Evolutionary conservation across 1,140 invertebrate genomes (phyloP), one percentile per base, ranked within the genome.

Genomic region (Plectrocnemia conspersa): DNA sequence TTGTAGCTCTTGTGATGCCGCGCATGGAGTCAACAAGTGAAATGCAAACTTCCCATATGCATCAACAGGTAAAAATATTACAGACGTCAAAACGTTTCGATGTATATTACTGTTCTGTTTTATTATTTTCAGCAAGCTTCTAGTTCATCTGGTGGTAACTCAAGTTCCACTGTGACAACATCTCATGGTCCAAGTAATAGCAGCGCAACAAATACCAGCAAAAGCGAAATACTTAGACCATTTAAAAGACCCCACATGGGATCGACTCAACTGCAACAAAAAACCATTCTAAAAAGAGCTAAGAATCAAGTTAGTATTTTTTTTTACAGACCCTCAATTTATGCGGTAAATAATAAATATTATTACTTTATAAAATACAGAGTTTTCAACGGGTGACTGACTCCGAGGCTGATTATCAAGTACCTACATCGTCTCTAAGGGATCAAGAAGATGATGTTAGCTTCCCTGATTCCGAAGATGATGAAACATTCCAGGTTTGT

Each of bases 361-460:
- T n/a, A n/a, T n/a, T n/a, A n/a, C n/a, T 41, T 41, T 41, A 5
- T 44, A 2, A 2, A 18, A 15, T 32, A 32, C 40, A 45, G 45
- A 35, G 15, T 64, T 64, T 69, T 40, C 48, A 58, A 56, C 72
- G 75, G 36, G 72, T 77, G 42, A 75, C 69, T 22, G 77, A 80
- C 50, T 58, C 55, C 38, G 83, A 86, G 63, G 82, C 83, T 3
- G 84, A 86, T 63, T 83, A 83, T 63, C 79, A 89, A 73, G 86
- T 89, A 33, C 87, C 88, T 2, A 89, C 88, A 0, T 89, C 86
- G 2, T 88, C 86, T 18, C 86, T 88, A 64, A 78, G 86, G 22
- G 86, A 89, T 66, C 85, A 88, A 63, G 85, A 88, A 60, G 85
- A 88, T 68, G 86, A 89, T 58, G 83, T 89, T 13, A 82, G 86